phyloP scores from a whole-genome alignment of 2,888 invertebrate species.

The Oasisia sp. region DNA sequence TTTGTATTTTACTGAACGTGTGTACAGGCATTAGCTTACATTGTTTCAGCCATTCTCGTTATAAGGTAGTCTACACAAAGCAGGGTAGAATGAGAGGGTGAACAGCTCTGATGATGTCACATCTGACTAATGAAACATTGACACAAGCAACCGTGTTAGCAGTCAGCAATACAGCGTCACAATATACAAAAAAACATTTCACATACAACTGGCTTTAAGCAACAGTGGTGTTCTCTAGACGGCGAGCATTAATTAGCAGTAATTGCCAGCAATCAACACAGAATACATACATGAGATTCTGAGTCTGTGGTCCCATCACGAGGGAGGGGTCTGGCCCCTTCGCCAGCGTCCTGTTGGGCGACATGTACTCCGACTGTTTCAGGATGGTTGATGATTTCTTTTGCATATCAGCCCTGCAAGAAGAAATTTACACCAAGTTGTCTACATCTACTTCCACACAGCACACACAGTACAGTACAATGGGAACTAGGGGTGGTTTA shows the following conservation, averaged over 20 bases:
- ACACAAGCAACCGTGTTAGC: no score
- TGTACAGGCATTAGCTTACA: no score
- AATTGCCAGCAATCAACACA: background rate
- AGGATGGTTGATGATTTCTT: background rate
- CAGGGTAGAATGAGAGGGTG: no score
- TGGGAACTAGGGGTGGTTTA: no score
- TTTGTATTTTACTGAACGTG: no score
- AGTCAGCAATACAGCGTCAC: no score
- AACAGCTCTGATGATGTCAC: no score
- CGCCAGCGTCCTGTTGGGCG: background rate
- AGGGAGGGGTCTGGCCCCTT: background rate
- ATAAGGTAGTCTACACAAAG: no score
- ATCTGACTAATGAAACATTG: no score
- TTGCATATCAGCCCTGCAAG: background rate
- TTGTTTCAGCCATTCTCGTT: no score
- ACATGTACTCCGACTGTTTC: background rate
- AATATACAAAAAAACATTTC: background rate
- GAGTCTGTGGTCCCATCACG: background rate
- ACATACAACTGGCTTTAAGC: background rate
- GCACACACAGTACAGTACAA: no score
- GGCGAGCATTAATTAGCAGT: background rate
- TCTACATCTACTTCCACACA: background rate
- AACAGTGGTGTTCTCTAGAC: background rate
- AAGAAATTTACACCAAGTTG: background rate
- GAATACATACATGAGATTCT: background rate